phyloP scores from a whole-genome alignment of 2,113 vertebrate genomes.

The Dipodomys spectabilis region DNA sequence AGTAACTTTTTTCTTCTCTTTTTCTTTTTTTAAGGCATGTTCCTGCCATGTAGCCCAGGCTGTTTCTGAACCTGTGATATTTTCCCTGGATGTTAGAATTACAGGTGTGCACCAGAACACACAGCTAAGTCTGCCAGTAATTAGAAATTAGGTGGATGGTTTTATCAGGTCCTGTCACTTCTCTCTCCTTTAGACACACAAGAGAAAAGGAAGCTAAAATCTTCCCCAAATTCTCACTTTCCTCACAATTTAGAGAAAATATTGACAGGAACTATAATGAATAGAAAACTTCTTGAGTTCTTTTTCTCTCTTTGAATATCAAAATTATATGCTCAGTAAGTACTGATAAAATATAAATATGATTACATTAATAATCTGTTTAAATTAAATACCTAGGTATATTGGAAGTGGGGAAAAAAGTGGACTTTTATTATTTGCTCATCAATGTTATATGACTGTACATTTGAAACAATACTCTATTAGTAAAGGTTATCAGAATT shows the following conservation, averaged over 20 bases:
- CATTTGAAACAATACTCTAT: slow-evolving; percentile 47
- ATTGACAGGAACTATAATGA: background rate
- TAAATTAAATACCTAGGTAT: slow-evolving; percentile 40
- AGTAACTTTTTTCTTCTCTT: no score
- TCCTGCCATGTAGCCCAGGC: no score
- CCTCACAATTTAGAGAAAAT: background rate
- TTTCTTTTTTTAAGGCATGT: no score
- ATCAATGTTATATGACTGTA: slow-evolving; percentile 56
- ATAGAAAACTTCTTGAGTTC: slow-evolving; percentile 30
- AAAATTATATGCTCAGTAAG: slow-evolving; percentile 58
- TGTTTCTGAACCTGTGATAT: no score
- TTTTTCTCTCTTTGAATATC: slow-evolving; percentile 50
- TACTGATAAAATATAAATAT: slow-evolving; percentile 50
- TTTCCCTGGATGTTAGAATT: no score
- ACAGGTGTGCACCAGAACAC: no score
- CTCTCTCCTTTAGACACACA: background rate
- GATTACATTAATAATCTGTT: slow-evolving; percentile 54
- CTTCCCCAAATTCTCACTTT: background rate
- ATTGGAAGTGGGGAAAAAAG: slow-evolving; percentile 49
- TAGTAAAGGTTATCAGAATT: slow-evolving; percentile 41
- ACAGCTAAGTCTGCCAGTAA: background rate
- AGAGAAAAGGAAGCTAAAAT: background rate
- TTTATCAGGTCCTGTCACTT: background rate
- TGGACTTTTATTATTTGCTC: slow-evolving; percentile 43
- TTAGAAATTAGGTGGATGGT: background rate